Evolutionary conservation across 2,797 vertebrate genomes (phyloP).

Genomic region (Cyclopterus lumpus): DNA sequence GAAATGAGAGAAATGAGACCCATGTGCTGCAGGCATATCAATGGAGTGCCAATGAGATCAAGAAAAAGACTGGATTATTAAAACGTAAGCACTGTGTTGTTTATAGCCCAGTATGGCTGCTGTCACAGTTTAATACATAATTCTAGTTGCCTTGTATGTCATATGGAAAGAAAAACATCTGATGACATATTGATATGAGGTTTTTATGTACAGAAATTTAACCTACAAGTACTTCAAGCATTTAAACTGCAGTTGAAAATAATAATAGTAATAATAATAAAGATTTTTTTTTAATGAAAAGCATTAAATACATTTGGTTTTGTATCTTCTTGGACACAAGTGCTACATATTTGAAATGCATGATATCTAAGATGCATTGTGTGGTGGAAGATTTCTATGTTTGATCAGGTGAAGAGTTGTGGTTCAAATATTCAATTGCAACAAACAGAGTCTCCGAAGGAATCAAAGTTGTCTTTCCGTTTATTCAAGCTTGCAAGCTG

Average conservation of each 20-base stretch:
- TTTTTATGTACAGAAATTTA: constrained; percentile 28
- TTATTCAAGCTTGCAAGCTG: too few relatives aligned
- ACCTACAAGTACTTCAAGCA: constrained; percentile 16
- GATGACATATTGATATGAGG: constrained; percentile 19
- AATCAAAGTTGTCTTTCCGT: too few relatives aligned
- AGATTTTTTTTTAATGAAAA: constrained; percentile 52
- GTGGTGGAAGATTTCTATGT: too few relatives aligned
- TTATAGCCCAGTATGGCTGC: constrained; percentile 7
- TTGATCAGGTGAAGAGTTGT: too few relatives aligned
- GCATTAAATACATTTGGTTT: not conserved
- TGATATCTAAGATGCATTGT: not conserved
- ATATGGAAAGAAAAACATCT: not conserved
- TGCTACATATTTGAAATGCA: constrained; percentile 1
- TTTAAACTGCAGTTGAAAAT: constrained; percentile 26
- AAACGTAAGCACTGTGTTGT: constrained; percentile 30
- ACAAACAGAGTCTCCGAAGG: too few relatives aligned
- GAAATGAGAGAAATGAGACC: not conserved
- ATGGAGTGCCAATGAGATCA: not conserved
- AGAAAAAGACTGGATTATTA: constrained; percentile 23
- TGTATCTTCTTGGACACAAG: not conserved
- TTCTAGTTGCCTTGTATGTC: constrained; percentile 45
- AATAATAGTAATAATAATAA: constrained; percentile 23
- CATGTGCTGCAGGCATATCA: not conserved
- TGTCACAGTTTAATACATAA: constrained; percentile 16
- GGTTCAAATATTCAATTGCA: too few relatives aligned